Percentiles rank a stretch among this genome's conserved stretches.
phyloP scores from a whole-genome alignment of 92 coral and sea anemone genomes.

The Montipora capitata region DNA sequence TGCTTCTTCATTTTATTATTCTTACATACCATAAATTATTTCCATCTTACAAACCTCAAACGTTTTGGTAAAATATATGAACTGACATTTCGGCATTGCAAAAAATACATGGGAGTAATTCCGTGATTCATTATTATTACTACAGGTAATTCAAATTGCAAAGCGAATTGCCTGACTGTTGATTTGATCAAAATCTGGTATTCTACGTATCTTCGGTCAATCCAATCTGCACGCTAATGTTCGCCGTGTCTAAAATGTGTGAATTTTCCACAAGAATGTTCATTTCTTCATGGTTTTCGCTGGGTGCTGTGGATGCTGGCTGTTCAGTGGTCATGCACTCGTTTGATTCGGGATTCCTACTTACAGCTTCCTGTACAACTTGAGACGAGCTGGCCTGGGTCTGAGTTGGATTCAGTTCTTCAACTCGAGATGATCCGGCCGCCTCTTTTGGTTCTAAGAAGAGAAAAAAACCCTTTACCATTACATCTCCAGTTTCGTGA shows the following conservation, averaged over 20 bases:
- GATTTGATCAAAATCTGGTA: background rate
- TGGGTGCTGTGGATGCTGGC: slow-evolving; percentile 65
- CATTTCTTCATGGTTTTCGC: slow-evolving; percentile 27
- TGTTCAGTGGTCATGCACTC: slow-evolving; percentile 63
- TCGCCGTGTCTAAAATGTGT: slow-evolving; percentile 5
- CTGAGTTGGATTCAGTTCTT: slow-evolving; percentile 28
- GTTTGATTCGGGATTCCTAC: slow-evolving; percentile 52
- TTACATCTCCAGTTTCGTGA: too few species aligned
- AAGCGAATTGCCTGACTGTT: background rate
- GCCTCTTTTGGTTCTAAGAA: slow-evolving; percentile 44
- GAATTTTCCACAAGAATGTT: slow-evolving; percentile 4
- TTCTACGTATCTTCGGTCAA: slow-evolving; percentile 18
- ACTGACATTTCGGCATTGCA: slow-evolving; percentile 3
- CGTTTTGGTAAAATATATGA: slow-evolving; percentile 31
- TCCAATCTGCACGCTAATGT: slow-evolving; percentile 3
- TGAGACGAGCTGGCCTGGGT: slow-evolving; percentile 46
- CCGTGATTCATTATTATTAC: slow-evolving; percentile 2
- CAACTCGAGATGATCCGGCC: background rate
- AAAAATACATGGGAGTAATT: slow-evolving; percentile 14
- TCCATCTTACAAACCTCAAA: slow-evolving; percentile 16
- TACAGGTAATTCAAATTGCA: background rate
- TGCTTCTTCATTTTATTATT: slow-evolving; percentile 13
- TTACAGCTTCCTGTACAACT: slow-evolving; percentile 75
- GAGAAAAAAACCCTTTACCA: background rate
- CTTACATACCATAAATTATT: slow-evolving; percentile 27